A percentile compares a stretch with the other conserved stretches of the same genome.
Conservation (phyloP, 2,113 vertebrate genomes). For the Brienomyrus longianalis region DNA sequence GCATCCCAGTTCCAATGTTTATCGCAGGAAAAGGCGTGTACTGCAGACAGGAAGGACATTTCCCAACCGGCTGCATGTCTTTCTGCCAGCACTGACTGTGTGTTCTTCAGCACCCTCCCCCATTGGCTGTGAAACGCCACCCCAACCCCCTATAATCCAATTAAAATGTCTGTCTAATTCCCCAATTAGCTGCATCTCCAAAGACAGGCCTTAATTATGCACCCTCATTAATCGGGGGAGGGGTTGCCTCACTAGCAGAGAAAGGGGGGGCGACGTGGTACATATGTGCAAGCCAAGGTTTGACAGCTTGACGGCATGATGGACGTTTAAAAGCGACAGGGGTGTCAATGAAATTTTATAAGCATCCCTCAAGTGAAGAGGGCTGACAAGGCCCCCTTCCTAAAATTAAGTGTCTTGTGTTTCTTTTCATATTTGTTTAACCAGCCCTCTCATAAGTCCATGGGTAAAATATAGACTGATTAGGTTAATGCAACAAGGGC, state of each 20-base stretch:
- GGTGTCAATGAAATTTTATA: background rate
- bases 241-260: background rate
- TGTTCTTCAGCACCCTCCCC: background rate
- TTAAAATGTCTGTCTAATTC: constrained; percentile 42
- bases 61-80: background rate
- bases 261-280: background rate
- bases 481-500: background rate
- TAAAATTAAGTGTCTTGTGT: background rate
- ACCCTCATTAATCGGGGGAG: constrained; percentile 19
- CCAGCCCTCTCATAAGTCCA: background rate
- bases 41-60: background rate
- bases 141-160: constrained; percentile 35
- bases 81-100: background rate
- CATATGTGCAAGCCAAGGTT: background rate
- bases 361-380: background rate
- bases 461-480: background rate
- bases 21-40: background rate
- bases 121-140: background rate
- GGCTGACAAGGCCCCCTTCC: background rate
- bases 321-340: background rate
- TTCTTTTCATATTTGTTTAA: background rate
- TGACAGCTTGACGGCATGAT: background rate
- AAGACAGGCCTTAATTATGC: constrained; percentile 35
- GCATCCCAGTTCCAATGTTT: background rate
- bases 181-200: constrained; percentile 48